Conservation (phyloP, 1,140 invertebrate species). For the Acromyrmex heyeri region DNA sequence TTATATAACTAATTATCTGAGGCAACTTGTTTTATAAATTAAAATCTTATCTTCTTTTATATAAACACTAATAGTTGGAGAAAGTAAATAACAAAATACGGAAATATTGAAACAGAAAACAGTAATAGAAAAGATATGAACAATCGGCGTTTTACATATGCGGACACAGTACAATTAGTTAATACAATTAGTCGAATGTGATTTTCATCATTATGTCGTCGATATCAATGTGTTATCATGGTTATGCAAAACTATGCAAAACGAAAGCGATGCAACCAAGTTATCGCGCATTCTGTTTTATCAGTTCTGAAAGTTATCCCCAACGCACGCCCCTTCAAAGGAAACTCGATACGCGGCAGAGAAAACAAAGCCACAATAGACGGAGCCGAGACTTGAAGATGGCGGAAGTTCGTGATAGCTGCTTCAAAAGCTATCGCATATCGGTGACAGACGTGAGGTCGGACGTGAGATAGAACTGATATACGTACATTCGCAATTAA, state of each 20-base stretch:
- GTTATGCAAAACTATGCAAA: constrained; percentile 41
- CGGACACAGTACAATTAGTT: too few species aligned
- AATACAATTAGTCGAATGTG: neutral
- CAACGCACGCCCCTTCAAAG: constrained; percentile 26
- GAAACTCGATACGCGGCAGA: constrained; percentile 14
- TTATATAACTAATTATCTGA: neutral
- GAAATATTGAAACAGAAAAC: neutral
- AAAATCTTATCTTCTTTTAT: neutral
- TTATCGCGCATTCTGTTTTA: constrained; percentile 51
- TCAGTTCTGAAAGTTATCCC: constrained; percentile 56
- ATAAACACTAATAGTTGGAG: neutral
- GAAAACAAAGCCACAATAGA: constrained; percentile 25
- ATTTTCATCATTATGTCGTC: constrained; percentile 31
- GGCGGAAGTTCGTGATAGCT: constrained; percentile 31
- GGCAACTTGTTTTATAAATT: neutral
- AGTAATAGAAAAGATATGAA: neutral
- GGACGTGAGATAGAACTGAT: constrained; percentile 1
- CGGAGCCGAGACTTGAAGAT: neutral
- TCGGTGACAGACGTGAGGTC: neutral
- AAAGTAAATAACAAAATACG: too few species aligned
- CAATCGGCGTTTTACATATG: neutral
- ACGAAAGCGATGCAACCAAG: constrained; percentile 41
- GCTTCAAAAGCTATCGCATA: constrained; percentile 20
- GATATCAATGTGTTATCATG: constrained; percentile 54
- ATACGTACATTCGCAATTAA: neutral